Conservation (phyloP, 2,888 invertebrate species). For the Nomada ruficornis region DNA sequence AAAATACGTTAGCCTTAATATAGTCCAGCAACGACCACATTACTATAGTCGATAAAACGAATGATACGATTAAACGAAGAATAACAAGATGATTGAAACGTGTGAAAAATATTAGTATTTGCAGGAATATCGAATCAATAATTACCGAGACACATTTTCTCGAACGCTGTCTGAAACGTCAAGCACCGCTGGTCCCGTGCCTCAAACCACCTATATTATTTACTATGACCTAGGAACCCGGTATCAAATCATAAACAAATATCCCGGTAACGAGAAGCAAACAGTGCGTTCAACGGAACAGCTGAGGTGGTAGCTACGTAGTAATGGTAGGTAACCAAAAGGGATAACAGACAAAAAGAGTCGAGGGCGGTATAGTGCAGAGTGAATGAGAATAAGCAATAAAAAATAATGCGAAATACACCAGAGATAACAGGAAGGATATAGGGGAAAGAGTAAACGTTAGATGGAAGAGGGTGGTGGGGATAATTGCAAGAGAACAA, state of each 20-base stretch:
- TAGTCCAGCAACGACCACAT: background rate
- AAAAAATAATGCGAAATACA: slow-evolving; percentile 15
- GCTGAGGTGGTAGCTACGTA: slow-evolving; percentile 44
- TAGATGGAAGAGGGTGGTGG: background rate
- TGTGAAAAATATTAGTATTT: background rate
- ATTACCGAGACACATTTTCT: background rate
- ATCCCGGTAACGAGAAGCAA: slow-evolving; percentile 82
- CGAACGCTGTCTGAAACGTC: slow-evolving; percentile 4
- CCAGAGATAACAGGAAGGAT: background rate
- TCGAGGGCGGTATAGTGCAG: slow-evolving; percentile 17
- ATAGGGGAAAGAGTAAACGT: background rate
- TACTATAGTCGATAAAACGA: background rate
- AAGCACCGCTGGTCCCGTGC: slow-evolving; percentile 11
- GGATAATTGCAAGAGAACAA: background rate
- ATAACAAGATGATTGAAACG: background rate
- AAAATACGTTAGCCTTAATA: background rate
- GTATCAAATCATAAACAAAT: slow-evolving; percentile 83
- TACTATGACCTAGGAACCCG: slow-evolving; percentile 66
- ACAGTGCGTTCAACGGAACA: slow-evolving; percentile 68
- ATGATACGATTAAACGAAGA: background rate
- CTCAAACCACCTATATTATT: slow-evolving; percentile 51
- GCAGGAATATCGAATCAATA: background rate
- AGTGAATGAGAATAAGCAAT: slow-evolving; percentile 24
- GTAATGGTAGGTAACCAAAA: slow-evolving; percentile 56
- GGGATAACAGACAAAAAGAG: slow-evolving; percentile 37